These are phyloP conservation scores for Melanotaenia boesemani DNA, from an alignment of 2,797 vertebrate genomes.

Conservation along the genomic window DNA sequence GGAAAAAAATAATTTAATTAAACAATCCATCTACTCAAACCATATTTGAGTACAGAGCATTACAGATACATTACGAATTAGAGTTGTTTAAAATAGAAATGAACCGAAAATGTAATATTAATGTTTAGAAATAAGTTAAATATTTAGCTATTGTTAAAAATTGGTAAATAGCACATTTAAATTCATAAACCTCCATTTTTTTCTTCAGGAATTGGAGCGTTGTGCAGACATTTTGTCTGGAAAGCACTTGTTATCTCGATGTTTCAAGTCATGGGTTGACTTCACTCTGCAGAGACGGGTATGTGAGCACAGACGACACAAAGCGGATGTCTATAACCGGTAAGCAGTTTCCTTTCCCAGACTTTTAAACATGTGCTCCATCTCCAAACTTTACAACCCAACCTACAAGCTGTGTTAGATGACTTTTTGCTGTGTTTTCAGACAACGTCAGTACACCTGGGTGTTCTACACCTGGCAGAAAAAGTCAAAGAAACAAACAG, in stretches of 20 bases:
- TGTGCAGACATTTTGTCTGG: conserved; percentile 73
- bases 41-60: background rate
- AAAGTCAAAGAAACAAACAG: conserved; percentile 72
- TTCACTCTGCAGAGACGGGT: conserved; percentile 65
- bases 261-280: conserved; percentile 75
- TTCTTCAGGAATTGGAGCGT: conserved; percentile 69
- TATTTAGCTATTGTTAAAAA: background rate
- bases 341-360: conserved; percentile 34
- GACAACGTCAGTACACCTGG: conserved; percentile 71
- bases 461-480: conserved; percentile 87
- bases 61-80: background rate
- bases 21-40: background rate
- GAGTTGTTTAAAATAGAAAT: background rate
- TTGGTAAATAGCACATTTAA: background rate
- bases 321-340: conserved; percentile 70
- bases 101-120: background rate
- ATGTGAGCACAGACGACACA: conserved; percentile 51
- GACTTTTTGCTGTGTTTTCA: conserved; percentile 43
- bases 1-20: background rate
- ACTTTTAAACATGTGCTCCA: background rate
- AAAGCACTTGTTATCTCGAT: conserved; percentile 62
- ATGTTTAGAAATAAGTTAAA: background rate
- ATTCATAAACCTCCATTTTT: background rate
- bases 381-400: background rate
- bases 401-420: background rate